Percentiles rank a stretch among this genome's conserved stretches.
These are phyloP conservation scores for Prietella phreatophila DNA, from an alignment of 2,113 vertebrate genomes.

Conservation along the genomic window DNA sequence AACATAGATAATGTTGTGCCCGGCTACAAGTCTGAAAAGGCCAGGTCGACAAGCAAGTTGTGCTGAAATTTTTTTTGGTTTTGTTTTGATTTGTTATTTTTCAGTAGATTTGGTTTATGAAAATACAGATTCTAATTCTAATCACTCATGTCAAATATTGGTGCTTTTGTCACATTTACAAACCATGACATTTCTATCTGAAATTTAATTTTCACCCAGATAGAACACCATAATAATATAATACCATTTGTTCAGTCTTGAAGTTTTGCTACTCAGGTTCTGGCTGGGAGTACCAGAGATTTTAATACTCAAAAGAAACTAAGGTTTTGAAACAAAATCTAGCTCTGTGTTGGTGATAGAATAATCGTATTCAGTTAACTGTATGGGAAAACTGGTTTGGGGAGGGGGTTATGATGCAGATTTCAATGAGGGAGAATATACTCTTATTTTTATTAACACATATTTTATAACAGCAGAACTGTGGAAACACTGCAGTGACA, in stretches of 20 bases:
- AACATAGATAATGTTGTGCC: conserved; percentile 57
- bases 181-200: background rate
- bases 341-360: too few species aligned
- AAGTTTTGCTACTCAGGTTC: background rate
- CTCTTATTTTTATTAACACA: background rate
- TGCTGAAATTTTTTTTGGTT: background rate
- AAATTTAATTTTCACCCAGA: background rate
- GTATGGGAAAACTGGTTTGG: background rate
- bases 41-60: background rate
- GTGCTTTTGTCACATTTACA: background rate
- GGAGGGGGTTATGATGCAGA: background rate
- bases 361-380: background rate
- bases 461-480: background rate
- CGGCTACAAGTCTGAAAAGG: conserved; percentile 34
- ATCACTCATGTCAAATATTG: background rate
- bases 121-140: background rate
- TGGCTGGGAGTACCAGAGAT: background rate
- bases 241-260: background rate
- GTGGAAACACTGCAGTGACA: background rate
- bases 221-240: background rate
- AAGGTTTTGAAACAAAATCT: background rate
- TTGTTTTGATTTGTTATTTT: too few species aligned
- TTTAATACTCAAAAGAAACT: background rate
- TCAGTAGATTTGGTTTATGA: background rate
- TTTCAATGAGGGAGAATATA: background rate